Evolutionary conservation across 2,888 invertebrate genomes (phyloP).

Genomic region (Ephialtes manifestator): DNA sequence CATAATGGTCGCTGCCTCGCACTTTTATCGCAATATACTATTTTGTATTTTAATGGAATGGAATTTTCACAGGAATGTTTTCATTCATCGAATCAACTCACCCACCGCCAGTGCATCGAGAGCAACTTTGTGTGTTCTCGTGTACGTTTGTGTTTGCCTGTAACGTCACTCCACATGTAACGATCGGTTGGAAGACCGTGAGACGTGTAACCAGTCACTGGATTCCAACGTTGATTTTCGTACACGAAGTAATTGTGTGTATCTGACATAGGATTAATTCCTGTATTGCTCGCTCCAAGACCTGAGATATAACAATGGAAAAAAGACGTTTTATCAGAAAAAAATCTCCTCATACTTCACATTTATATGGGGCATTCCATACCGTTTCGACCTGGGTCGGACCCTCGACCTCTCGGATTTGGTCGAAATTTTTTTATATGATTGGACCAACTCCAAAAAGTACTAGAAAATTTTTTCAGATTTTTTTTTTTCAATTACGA

Average conservation of each 20-base stretch:
- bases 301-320: slow-evolving; percentile 79
- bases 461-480: too few species aligned
- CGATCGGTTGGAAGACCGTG: slow-evolving; percentile 95
- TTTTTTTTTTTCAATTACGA: too few species aligned
- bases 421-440: too few species aligned
- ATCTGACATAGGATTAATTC: slow-evolving; percentile 93
- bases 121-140: slow-evolving; percentile 95
- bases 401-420: too few species aligned
- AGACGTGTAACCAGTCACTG: slow-evolving; percentile 94
- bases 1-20: too few species aligned
- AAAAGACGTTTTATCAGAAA: neutral
- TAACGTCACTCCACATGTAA: slow-evolving; percentile 96
- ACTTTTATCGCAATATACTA: too few species aligned
- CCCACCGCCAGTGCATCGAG: slow-evolving; percentile 96
- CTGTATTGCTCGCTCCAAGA: slow-evolving; percentile 87
- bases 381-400: too few species aligned
- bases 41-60: too few species aligned
- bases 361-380: too few species aligned
- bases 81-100: slow-evolving; percentile 81
- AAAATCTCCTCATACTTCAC: too few species aligned
- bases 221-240: slow-evolving; percentile 98
- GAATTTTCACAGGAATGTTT: neutral
- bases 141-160: slow-evolving; percentile 93
- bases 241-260: slow-evolving; percentile 95
- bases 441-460: too few species aligned